Conservation (phyloP, 2,888 invertebrate species). For the Mythimna ferrago region DNA sequence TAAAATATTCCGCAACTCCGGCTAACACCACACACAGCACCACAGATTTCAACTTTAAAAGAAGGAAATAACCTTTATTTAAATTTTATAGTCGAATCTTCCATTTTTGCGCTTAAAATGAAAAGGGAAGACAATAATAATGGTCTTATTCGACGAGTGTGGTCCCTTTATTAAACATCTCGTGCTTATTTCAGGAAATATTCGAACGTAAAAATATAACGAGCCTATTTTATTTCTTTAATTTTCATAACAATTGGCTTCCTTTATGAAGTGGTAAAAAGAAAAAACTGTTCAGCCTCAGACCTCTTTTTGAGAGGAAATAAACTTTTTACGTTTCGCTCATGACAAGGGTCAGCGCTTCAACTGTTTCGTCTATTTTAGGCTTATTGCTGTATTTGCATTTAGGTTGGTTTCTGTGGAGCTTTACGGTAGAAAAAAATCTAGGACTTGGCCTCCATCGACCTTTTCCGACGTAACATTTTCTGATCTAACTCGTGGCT, state of each 20-base stretch:
- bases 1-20: conserved; percentile 55
- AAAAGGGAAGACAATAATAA: conserved; percentile 73
- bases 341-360: conserved; percentile 54
- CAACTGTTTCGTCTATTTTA: conserved; percentile 39
- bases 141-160: conserved; percentile 67
- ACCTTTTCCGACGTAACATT: conserved; percentile 35
- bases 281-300: conserved; percentile 17
- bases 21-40: conserved; percentile 38
- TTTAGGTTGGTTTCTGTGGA: conserved; percentile 36
- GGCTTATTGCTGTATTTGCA: conserved; percentile 41
- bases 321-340: conserved; percentile 39
- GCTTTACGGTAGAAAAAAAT: conserved; percentile 28
- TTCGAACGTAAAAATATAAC: conserved; percentile 51
- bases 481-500: conserved; percentile 16
- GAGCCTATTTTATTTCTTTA: conserved; percentile 58
- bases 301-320: conserved; percentile 39
- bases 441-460: conserved; percentile 39
- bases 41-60: conserved; percentile 70
- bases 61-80: conserved; percentile 75
- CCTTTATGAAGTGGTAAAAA: conserved; percentile 37
- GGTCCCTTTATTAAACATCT: conserved; percentile 70
- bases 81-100: conserved; percentile 76
- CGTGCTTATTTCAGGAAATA: conserved; percentile 52
- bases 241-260: conserved; percentile 54
- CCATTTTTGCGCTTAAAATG: conserved; percentile 71